A percentile compares a stretch with the other conserved stretches of the same genome.
phyloP scores from a whole-genome alignment of 2,113 vertebrate genomes.

The Odobenus rosmarus region DNA sequence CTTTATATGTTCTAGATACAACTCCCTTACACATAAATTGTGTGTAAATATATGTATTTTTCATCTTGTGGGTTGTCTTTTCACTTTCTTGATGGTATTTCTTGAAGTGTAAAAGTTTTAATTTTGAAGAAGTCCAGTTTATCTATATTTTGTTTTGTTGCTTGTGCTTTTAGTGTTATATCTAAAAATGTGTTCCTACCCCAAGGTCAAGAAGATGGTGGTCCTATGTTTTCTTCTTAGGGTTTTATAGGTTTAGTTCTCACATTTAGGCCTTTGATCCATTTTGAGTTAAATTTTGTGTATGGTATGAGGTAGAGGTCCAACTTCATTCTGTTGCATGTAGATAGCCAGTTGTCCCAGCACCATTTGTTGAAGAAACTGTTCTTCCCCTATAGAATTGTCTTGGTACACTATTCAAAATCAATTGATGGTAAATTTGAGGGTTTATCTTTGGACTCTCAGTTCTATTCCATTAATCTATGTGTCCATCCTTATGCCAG shows the following conservation, averaged over 20 bases:
- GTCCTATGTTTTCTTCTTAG: constrained; percentile 1
- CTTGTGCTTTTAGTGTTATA: not conserved
- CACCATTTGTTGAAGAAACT: constrained; percentile 11
- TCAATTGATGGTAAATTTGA: not conserved
- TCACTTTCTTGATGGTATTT: not conserved
- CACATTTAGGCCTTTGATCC: not conserved
- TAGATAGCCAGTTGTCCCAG: not conserved
- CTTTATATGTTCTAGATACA: not conserved
- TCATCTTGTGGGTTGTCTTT: not conserved
- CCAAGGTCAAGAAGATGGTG: not conserved
- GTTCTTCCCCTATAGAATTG: not conserved
- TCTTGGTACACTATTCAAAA: not conserved
- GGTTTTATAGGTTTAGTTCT: not conserved
- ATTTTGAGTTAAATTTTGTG: constrained; percentile 20
- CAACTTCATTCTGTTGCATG: not conserved
- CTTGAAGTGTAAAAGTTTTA: not conserved
- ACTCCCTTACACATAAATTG: not conserved
- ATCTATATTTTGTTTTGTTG: not conserved
- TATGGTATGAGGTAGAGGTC: not conserved
- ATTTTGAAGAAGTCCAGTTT: not conserved
- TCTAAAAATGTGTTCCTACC: not conserved
- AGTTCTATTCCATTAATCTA: not conserved
- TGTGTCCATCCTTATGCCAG: not conserved
- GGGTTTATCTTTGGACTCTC: not conserved
- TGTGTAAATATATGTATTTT: not conserved